Evolutionary conservation across 2,113 vertebrate genomes (phyloP).

Genomic region (Tautogolabrus adspersus): DNA sequence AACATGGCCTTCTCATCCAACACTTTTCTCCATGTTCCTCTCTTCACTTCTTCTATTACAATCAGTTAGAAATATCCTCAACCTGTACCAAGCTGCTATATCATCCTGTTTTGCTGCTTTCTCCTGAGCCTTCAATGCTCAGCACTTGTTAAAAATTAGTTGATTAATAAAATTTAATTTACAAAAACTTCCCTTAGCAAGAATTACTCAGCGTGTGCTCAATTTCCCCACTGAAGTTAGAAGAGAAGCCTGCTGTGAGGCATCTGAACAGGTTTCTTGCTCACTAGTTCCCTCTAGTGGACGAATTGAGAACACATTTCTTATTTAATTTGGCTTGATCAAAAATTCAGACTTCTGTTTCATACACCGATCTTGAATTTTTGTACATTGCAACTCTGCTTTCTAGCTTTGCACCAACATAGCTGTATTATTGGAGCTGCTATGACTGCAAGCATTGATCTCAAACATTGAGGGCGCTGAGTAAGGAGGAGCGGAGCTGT

Average conservation of each 20-base stretch:
- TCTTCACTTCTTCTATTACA: conserved; percentile 16
- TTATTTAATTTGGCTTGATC: neutral
- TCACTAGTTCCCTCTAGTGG: conserved; percentile 82
- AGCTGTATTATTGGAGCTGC: conserved; percentile 9
- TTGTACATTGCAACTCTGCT: conserved; percentile 12
- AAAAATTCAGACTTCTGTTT: conserved; percentile 5
- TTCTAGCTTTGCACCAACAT: conserved; percentile 10
- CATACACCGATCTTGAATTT: neutral
- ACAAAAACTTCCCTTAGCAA: conserved; percentile 37
- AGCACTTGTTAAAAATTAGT: conserved; percentile 20
- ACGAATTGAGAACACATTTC: conserved; percentile 19
- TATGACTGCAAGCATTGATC: conserved; percentile 48
- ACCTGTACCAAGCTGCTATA: neutral
- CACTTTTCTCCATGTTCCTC: conserved; percentile 18
- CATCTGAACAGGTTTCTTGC: conserved; percentile 46
- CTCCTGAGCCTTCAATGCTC: conserved; percentile 8
- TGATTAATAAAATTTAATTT: conserved; percentile 37
- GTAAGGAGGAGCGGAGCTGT: conserved; percentile 68
- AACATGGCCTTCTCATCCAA: conserved; percentile 20
- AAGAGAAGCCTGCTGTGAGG: conserved; percentile 27
- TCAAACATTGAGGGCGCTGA: conserved; percentile 73
- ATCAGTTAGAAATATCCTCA: neutral
- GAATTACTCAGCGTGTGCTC: conserved; percentile 35
- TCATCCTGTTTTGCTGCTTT: conserved; percentile 8
- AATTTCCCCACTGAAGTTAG: conserved; percentile 29